phyloP scores from a whole-genome alignment of 2,888 invertebrate genomes.

The Podotricha telesiphe region DNA sequence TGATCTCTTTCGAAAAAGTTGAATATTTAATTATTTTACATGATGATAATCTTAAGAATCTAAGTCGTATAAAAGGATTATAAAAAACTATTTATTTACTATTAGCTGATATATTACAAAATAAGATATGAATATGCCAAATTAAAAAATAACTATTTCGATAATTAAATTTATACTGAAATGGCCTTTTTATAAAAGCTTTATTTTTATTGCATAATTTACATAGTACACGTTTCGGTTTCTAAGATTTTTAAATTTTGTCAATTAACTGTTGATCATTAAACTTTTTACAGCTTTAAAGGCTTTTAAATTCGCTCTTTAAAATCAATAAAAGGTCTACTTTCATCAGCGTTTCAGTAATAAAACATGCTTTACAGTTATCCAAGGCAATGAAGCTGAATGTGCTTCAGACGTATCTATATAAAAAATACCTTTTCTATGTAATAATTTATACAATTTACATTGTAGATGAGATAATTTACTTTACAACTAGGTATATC shows the following conservation, averaged over 20 bases:
- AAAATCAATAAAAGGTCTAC: constrained; percentile 80
- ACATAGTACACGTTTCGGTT: constrained; percentile 13
- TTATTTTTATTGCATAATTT: constrained; percentile 16
- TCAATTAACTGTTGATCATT: constrained; percentile 68
- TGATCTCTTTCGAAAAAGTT: neutral
- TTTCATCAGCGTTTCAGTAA: constrained; percentile 75
- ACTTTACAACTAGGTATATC: neutral
- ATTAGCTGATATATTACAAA: neutral
- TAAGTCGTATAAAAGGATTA: neutral
- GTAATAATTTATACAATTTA: neutral
- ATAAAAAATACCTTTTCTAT: constrained; percentile 8
- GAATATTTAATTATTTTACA: neutral
- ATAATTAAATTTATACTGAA: neutral
- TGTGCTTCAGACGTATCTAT: constrained; percentile 57
- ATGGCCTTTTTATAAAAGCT: neutral
- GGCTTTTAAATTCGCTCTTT: constrained; percentile 74
- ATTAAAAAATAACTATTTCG: neutral
- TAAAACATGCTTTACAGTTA: constrained; percentile 78
- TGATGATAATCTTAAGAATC: neutral
- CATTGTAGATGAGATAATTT: neutral
- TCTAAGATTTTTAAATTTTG: constrained; percentile 52
- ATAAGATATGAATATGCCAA: neutral
- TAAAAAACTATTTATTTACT: neutral
- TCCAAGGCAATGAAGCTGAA: constrained; percentile 74
- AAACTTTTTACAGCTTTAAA: constrained; percentile 75